Percentiles rank a stretch among this genome's conserved stretches.
Evolutionary conservation across 2,113 vertebrate species (phyloP).

Genomic region (Plecturocebus donacophilus): DNA sequence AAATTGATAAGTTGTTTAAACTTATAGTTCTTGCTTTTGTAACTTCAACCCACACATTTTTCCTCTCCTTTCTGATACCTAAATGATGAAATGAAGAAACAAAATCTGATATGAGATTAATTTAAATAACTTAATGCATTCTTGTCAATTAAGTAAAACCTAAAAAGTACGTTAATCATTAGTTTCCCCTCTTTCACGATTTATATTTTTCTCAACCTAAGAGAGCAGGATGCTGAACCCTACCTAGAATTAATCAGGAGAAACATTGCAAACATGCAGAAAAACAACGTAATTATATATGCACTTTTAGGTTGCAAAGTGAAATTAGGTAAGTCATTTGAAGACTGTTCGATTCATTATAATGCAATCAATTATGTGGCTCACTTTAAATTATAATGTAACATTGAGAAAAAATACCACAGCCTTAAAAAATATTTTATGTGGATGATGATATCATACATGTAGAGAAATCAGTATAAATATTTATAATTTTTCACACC

Average conservation of each 20-base stretch:
- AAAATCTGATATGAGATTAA: neutral
- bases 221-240: constrained; percentile 21
- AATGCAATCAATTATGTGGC: constrained; percentile 25
- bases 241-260: constrained; percentile 58
- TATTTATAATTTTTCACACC: constrained; percentile 23
- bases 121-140: neutral
- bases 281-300: constrained; percentile 51
- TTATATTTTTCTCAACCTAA: constrained; percentile 36
- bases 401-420: neutral
- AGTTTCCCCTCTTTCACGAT: neutral
- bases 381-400: constrained; percentile 50
- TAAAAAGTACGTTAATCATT: neutral
- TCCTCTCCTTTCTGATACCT: neutral
- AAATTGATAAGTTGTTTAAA: constrained; percentile 17
- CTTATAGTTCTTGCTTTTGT: neutral
- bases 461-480: neutral
- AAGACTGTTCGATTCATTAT: constrained; percentile 44
- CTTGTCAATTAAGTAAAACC: neutral
- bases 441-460: neutral
- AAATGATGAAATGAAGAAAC: constrained; percentile 8
- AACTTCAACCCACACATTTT: neutral
- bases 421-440: constrained; percentile 11
- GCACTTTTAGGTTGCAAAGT: constrained; percentile 38
- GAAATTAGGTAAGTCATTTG: constrained; percentile 58
- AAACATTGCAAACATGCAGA: constrained; percentile 29